Evolutionary conservation across 2,797 vertebrate species (phyloP), one percentile per base, ranked within the genome.

Genomic region (Acanthurus lineatus): DNA sequence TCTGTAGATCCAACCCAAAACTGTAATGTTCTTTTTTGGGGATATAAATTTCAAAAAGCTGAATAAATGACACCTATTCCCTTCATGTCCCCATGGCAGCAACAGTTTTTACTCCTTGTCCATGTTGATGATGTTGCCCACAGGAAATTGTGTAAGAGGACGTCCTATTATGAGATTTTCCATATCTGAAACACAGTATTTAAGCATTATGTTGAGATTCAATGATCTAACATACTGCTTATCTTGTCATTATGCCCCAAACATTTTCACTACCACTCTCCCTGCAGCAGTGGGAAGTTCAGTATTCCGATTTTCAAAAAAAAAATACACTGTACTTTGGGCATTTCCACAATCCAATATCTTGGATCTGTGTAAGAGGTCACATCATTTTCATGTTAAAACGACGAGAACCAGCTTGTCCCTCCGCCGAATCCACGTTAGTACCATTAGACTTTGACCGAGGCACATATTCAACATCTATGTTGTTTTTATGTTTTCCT

Each of bases 341-440:
- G 77, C 69, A 85, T 90, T 84, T 83, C 75, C 83, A 88, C 69
- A 79, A 86, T 90, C 84, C 84, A 85, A 58, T 81, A 67, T 79
- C 60, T 84, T 66, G 51, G 61, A 82, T 76, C 42, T 76, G 89
- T 77, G 86, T 89, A 91, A 88, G 12, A 78, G 89, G 83, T 95
- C 96, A 99, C 93, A 99, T 99, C 98, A 99, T 99, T 97, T 99
- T 99, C 98, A 99, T 99, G 96, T 99, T 99, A 96, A 99, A 98
- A 92, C 97, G 97, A 76, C 97, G 97, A 81, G 97, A 95, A 69
- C 95, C 95, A 9, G 94, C 93, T 77, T 97, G 96, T 86, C 96
- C 97, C 86, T 99, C 98, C 52, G 95, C 96, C n/a, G 95, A 96
- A 89, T 98, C 97, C 70, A 95, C 83, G 7, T 90, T 93, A 49